These are phyloP conservation scores for Gryllus bimaculatus DNA, from an alignment of 1,140 invertebrate species.

Conservation along the genomic window DNA sequence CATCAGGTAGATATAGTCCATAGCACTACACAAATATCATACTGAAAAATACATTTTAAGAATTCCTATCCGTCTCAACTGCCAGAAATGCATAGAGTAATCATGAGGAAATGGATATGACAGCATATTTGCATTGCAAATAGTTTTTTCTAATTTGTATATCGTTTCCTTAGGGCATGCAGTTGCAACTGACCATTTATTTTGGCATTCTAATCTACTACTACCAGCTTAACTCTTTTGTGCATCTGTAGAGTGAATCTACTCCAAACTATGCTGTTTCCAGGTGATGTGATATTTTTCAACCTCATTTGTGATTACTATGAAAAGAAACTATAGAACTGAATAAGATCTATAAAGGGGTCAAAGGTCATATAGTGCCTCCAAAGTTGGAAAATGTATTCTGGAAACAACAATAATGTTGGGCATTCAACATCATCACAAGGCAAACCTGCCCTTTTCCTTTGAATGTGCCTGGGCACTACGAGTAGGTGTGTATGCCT, in stretches of 20 bases:
- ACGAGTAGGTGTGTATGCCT: neutral
- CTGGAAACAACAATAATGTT: neutral
- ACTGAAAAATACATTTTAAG: neutral
- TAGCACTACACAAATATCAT: neutral
- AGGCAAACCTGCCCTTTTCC: neutral
- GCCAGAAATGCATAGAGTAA: neutral
- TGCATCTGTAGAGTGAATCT: neutral
- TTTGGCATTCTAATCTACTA: neutral
- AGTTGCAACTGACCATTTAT: neutral
- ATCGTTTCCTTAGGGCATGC: neutral
- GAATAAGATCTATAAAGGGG: no score
- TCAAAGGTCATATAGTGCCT: no score
- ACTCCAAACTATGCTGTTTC: neutral
- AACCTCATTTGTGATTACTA: no score
- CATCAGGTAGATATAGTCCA: neutral
- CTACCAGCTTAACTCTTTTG: neutral
- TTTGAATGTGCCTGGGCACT: neutral
- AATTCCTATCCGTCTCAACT: conserved; percentile 1
- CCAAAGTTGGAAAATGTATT: neutral
- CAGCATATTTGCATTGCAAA: neutral
- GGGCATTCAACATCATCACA: neutral
- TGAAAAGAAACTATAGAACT: no score
- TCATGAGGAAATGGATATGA: neutral
- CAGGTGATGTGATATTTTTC: neutral
- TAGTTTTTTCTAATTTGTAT: neutral